Evolutionary conservation across 2,888 invertebrate species (phyloP).

Genomic region (Chymomyza caudatula): DNA sequence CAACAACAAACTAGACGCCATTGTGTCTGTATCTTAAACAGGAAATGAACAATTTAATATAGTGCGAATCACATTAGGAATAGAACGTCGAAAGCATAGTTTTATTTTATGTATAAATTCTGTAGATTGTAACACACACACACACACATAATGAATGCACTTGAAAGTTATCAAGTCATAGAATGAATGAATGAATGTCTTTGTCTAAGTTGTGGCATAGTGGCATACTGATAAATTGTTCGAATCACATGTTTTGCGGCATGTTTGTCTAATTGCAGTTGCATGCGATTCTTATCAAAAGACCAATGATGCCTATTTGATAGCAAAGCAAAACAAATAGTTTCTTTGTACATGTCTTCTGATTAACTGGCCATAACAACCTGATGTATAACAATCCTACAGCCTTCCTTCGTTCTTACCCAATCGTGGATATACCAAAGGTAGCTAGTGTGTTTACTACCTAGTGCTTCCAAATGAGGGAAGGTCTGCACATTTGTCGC

Average conservation of each 20-base stretch:
- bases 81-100: not conserved
- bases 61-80: constrained; percentile 24
- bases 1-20: constrained; percentile 18
- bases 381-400: too few relatives aligned
- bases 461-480: too few relatives aligned
- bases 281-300: not conserved
- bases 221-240: not conserved
- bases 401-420: too few relatives aligned
- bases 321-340: not conserved
- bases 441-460: too few relatives aligned
- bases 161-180: not conserved
- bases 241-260: not conserved
- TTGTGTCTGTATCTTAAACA: constrained; percentile 34
- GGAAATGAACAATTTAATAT: constrained; percentile 60
- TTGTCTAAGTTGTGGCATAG: not conserved
- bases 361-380: too few relatives aligned
- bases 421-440: too few relatives aligned
- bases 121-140: not conserved
- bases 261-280: not conserved
- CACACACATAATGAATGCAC: not conserved
- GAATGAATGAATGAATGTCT: not conserved
- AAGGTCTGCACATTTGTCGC: too few relatives aligned
- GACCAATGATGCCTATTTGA: not conserved
- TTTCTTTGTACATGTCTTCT: not conserved
- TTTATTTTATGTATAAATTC: not conserved